Base-by-base conservation (phyloP, 1,140 invertebrate genomes). In the Diplogasteroides magnus region DNA sequence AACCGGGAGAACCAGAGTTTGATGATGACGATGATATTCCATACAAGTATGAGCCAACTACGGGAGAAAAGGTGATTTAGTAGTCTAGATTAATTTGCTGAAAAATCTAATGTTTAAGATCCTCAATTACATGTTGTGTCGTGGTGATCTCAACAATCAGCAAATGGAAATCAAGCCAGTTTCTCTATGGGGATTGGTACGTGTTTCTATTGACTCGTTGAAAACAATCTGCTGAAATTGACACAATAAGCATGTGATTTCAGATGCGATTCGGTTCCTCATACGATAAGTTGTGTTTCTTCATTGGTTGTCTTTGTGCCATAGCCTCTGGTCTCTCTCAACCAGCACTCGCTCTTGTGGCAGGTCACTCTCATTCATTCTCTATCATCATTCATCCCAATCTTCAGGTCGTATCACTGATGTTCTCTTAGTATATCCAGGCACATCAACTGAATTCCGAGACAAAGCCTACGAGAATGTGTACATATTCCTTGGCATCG, bases 131-230 rank as follows among this genome's bases (percentile, higher is more conserved):
- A 48, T 48, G 37, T 19, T 48, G 6, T 48, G 37, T 48, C 37
- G 37, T 19, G 74, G 66, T 28, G 77, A 78, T 61, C 64, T 78
- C 48, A 77, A 69, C 15, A 75, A 77, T 25, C 68, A 79, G 61
- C 76, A 79, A 61, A 63, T 77, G 58, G 66, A 71, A 61, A 76
- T 67, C 27, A 61, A 75, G 55, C 77, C 77, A 11, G 76, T 78
- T 3, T 64, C 76, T 23, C 55, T 78, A 23, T 29, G 26, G 14
- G 74, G 74, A 61, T 65, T 77, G 72, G 75, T 77, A 76, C 28
- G 73, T 74, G 11, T 32, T 66, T 66, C 27, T 23, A 29, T 27
- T 29, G 28, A 64, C 19, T 64, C 11, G 29, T 26, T 29, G 14
- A 29, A 13, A 75, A 72, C 0, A 67, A 70, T 37, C 57, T 68